These are phyloP conservation scores for Tokudaia muenninki DNA, from an alignment of 2,797 vertebrate species.

Conservation along the genomic window DNA sequence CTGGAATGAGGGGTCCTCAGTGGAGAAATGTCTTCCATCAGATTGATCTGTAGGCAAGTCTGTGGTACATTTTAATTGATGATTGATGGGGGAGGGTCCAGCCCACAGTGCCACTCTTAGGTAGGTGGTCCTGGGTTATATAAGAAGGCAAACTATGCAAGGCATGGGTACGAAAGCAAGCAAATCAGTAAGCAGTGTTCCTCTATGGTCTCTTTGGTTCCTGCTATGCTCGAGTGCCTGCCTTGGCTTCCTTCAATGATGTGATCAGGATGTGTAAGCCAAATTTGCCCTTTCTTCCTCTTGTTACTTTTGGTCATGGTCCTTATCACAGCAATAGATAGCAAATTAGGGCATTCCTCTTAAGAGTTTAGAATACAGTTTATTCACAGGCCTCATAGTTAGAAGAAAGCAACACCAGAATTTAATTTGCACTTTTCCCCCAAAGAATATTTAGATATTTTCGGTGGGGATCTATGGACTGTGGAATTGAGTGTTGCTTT, in stretches of 20 bases:
- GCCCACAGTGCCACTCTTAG: not conserved
- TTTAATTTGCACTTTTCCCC: constrained; percentile 29
- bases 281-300: not conserved
- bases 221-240: not conserved
- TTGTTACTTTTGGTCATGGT: not conserved
- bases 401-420: not conserved
- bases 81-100: not conserved
- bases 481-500: constrained; percentile 49
- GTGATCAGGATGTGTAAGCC: not conserved
- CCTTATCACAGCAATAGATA: not conserved
- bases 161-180: not conserved
- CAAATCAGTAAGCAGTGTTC: not conserved
- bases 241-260: not conserved
- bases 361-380: constrained; percentile 16
- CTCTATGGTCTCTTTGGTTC: not conserved
- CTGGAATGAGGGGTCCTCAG: not conserved
- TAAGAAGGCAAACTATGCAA: not conserved
- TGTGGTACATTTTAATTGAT: not conserved
- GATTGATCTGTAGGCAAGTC: not conserved
- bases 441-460: not conserved
- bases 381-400: not conserved
- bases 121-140: not conserved
- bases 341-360: not conserved
- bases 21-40: not conserved
- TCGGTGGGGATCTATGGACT: not conserved